Evolutionary conservation across 2,113 vertebrate genomes (phyloP), one percentile per base, ranked within the genome.

Genomic region (Catagonus wagneri): DNA sequence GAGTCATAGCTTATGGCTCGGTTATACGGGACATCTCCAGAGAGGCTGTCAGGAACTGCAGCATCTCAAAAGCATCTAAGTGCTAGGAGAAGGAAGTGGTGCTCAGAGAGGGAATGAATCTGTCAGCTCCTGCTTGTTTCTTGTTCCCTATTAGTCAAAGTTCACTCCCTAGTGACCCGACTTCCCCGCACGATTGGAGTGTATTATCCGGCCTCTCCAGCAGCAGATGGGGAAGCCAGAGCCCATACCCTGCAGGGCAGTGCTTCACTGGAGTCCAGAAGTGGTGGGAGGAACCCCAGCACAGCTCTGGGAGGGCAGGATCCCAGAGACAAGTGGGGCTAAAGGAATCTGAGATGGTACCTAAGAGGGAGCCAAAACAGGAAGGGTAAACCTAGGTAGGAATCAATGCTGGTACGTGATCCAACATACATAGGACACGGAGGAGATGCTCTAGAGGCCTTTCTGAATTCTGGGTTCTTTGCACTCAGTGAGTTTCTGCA

Each of bases 331-430:
- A 83, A 15, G 34, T 50, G 12, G 81, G 22, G 80, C 44, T 74
- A 36, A 86, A 84, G 61, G 29, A 14, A 14, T 19, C 66, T 54
- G 16, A 68, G 50, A 52, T 50, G 20, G 52, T 52, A 17, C 17
- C 5, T 12, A 65, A 56, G 79, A 10, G 25, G 27, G 6, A 39
- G 16, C 27, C 36, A 76, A 12, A 0, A 69, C 0, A 52, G 29
- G 32, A 93, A 34, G 32, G 58, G 27, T 68, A 87, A 61, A 22
- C 58, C 8, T n/a, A 17, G 65, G 11, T 0, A 68, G 44, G 56
- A n/a, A 20, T 22, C n/a, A 65, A n/a, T 0, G 6, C 20, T 52
- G 2, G 54, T 20, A 32, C 0, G 0, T 16, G 78, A 36, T 34
- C 22, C 44, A 60, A 75, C 15, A 39, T 3, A 71, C 0, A 4